phyloP scores from a whole-genome alignment of 37 sponge, comb jelly and placozoan genomes.

The Dysidea cf. avara region DNA sequence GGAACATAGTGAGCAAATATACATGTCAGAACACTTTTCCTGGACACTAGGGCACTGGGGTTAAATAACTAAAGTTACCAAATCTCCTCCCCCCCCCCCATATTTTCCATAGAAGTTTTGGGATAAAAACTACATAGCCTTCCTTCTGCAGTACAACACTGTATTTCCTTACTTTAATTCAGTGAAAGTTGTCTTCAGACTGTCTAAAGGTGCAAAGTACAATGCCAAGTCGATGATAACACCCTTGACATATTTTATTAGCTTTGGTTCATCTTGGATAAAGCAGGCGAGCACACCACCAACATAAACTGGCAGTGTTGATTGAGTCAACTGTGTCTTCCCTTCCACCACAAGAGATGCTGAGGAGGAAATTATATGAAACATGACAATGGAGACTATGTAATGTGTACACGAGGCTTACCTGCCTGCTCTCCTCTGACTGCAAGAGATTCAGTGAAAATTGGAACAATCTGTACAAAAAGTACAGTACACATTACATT shows the following conservation, averaged over 20 bases:
- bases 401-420: too few relatives aligned
- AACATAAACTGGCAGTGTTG: slow-evolving; percentile 57
- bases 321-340: slow-evolving; percentile 53
- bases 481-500: background rate
- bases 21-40: too few relatives aligned
- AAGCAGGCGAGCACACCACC: slow-evolving; percentile 68
- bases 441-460: slow-evolving; percentile 48
- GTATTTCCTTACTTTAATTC: slow-evolving; percentile 40
- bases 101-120: too few relatives aligned
- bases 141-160: too few relatives aligned
- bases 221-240: slow-evolving; percentile 46
- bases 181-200: slow-evolving; percentile 31
- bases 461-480: slow-evolving; percentile 49
- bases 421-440: background rate
- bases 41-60: too few relatives aligned
- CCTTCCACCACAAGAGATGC: slow-evolving; percentile 52
- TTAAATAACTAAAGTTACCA: too few relatives aligned
- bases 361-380: background rate
- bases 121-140: too few relatives aligned
- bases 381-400: too few relatives aligned
- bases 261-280: slow-evolving; percentile 29
- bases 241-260: slow-evolving; percentile 23
- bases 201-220: slow-evolving; percentile 53
- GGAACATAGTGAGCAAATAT: too few relatives aligned
- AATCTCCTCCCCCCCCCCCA: too few relatives aligned